Evolutionary conservation across 2,797 vertebrate species (phyloP), one percentile per base, ranked within the genome.

Genomic region (Eulemur rubriventer): DNA sequence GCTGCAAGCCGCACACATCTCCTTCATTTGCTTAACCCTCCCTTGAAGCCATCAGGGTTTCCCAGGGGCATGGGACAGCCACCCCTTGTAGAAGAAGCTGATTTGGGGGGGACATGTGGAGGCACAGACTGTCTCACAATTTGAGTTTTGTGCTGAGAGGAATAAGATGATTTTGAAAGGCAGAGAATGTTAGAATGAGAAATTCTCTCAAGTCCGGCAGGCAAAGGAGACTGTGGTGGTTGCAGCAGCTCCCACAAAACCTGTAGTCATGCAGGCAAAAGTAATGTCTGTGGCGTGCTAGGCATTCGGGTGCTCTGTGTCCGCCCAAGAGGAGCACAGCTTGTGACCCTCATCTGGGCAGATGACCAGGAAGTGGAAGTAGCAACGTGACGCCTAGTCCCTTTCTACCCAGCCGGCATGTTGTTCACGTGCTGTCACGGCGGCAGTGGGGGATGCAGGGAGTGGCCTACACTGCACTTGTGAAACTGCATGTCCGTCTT

Each of bases 321-420:
- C 94, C 57, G 50, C 95, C 95, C 94, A 41, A 12, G 70, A 59
- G 52, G 35, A 63, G 61, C 75, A 89, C 22, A 18, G 78, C 82
- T 46, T n/a, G 76, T 78, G 94, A 84, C 90, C 35, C 28, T 92
- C 67, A 43, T 41, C 57, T 41, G 24, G 48, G 43, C 93, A 84
- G 89, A 69, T 59, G 86, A 94, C 73, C 41, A 79, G 91, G 91
- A 83, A 96, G n/a, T 91, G 24, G 85, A 93, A 81, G 69, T 33
- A 72, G 72, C 73, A 38, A 0, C 0, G 4, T 38, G 72, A 22
- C 26, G 63, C 10, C 59, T 28, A 28, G n/a, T 41, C 72, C 55
- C 26, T 87, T 59, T 73, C 82, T 69, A 1, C 95, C 12, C 72
- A 7, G 14, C 41, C 7, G 3, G n/a, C 26, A 24, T 1, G 5